These are phyloP conservation scores for Heliothis virescens DNA, from an alignment of 1,140 invertebrate genomes.

Conservation along the genomic window DNA sequence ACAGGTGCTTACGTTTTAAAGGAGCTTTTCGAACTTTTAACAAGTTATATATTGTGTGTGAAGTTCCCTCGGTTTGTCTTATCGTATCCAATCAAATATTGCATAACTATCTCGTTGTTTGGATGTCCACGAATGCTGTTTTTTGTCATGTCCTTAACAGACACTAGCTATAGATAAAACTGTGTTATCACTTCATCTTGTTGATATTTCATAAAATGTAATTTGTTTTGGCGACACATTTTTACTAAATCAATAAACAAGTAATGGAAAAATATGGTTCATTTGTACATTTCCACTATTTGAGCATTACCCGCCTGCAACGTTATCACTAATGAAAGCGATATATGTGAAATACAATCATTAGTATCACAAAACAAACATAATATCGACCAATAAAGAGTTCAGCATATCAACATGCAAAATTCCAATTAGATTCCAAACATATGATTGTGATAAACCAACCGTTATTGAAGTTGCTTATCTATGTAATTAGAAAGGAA, in stretches of 20 bases:
- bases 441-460: slow-evolving; percentile 83
- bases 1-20: slow-evolving; percentile 52
- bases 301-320: background rate
- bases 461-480: slow-evolving; percentile 84
- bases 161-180: slow-evolving; percentile 15
- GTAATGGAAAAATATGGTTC: slow-evolving; percentile 8
- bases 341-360: slow-evolving; percentile 77
- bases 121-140: slow-evolving; percentile 15
- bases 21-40: background rate
- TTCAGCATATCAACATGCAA: slow-evolving; percentile 84
- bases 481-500: slow-evolving; percentile 85
- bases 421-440: slow-evolving; percentile 86
- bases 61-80: background rate
- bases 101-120: background rate
- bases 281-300: slow-evolving; percentile 36
- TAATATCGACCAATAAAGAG: slow-evolving; percentile 85
- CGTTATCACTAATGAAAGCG: slow-evolving; percentile 46
- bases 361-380: slow-evolving; percentile 83
- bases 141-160: slow-evolving; percentile 24
- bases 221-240: slow-evolving; percentile 31
- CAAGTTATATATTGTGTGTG: background rate
- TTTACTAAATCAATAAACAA: slow-evolving; percentile 31
- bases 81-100: background rate
- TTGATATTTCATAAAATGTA: slow-evolving; percentile 38
- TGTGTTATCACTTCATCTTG: slow-evolving; percentile 36